Evolutionary conservation across 2,797 vertebrate species (phyloP).

Genomic region (Pseudocheirus occidentalis): DNA sequence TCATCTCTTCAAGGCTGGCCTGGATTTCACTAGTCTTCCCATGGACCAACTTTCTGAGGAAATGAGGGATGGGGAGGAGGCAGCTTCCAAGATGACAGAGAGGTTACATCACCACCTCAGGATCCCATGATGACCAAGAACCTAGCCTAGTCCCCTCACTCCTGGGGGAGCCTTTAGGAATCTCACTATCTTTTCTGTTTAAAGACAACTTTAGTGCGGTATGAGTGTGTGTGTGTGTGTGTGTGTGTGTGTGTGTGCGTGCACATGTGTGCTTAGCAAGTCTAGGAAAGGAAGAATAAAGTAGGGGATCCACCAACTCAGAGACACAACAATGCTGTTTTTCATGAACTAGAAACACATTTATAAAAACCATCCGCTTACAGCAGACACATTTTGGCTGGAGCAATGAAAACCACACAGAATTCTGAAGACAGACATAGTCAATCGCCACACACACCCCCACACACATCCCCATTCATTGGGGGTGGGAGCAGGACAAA

Average conservation of each 20-base stretch:
- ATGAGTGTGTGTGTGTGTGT: background rate
- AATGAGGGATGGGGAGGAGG: background rate
- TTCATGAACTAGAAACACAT: constrained; percentile 7
- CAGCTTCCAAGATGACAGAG: background rate
- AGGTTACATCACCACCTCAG: background rate
- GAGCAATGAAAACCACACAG: background rate
- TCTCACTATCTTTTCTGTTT: background rate
- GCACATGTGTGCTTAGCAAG: background rate
- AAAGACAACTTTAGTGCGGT: background rate
- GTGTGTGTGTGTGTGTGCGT: background rate
- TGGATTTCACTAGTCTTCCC: background rate
- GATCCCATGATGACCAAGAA: background rate
- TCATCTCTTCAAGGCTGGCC: background rate
- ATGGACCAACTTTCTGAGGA: background rate
- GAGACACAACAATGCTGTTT: background rate
- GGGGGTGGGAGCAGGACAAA: background rate
- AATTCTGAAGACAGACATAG: constrained; percentile 4
- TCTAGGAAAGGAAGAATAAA: background rate
- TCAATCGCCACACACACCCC: background rate
- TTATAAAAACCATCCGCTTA: constrained; percentile 6
- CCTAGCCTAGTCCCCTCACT: background rate
- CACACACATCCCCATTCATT: background rate
- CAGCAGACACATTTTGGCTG: background rate
- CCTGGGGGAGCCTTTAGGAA: background rate
- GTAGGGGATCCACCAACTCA: background rate